phyloP scores from a whole-genome alignment of 2,888 invertebrate genomes.

The Gastrophysa polygoni region DNA sequence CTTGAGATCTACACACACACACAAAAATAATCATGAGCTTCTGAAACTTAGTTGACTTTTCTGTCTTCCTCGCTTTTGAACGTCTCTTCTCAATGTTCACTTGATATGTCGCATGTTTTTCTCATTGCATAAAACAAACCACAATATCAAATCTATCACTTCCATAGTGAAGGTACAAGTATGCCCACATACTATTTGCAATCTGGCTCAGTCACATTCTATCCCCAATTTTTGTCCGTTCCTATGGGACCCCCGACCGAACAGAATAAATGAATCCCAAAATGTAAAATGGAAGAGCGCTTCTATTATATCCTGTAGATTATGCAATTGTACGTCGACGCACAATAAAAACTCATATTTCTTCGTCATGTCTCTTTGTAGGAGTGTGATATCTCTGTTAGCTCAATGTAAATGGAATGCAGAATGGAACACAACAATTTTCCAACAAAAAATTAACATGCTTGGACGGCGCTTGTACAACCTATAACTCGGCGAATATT shows the following conservation, averaged over 20 bases:
- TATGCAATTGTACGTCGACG: constrained; percentile 57
- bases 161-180: neutral
- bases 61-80: too few relatives aligned
- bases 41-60: too few relatives aligned
- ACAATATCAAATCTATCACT: too few relatives aligned
- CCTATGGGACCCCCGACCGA: constrained; percentile 39
- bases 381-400: constrained; percentile 55
- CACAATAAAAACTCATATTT: constrained; percentile 56
- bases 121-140: too few relatives aligned
- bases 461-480: constrained; percentile 21
- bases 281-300: constrained; percentile 55
- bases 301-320: constrained; percentile 53
- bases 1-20: too few relatives aligned
- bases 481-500: constrained; percentile 19
- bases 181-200: constrained; percentile 20
- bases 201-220: constrained; percentile 34
- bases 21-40: too few relatives aligned
- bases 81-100: too few relatives aligned
- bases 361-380: constrained; percentile 52
- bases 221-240: constrained; percentile 37
- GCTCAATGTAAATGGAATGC: constrained; percentile 44
- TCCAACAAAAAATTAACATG: constrained; percentile 24
- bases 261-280: constrained; percentile 55
- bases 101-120: too few relatives aligned
- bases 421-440: constrained; percentile 34